These are phyloP conservation scores for Sarcophilus harrisii DNA, from an alignment of 2,797 vertebrate species.

Conservation along the genomic window DNA sequence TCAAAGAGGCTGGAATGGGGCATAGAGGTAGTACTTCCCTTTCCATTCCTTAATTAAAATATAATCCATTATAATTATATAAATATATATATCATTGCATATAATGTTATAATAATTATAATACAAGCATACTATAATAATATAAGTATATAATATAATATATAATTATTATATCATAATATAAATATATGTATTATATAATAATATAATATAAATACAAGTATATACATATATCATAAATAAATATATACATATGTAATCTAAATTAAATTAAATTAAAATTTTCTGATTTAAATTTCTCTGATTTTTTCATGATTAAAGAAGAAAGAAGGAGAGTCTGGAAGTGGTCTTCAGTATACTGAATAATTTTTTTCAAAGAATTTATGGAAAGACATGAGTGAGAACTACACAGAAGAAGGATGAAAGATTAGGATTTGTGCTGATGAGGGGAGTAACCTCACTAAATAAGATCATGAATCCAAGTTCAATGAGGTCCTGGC, in stretches of 20 bases:
- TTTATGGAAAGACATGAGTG: neutral
- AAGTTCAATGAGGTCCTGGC: neutral
- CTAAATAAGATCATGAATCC: neutral
- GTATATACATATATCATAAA: too few species aligned
- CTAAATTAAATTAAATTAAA: neutral
- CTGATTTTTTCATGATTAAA: neutral
- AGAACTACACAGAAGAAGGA: neutral
- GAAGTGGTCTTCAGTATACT: neutral
- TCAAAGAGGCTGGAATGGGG: neutral
- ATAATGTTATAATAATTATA: too few species aligned
- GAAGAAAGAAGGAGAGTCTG: neutral
- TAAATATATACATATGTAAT: too few species aligned
- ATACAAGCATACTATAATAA: too few species aligned
- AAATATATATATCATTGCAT: too few species aligned
- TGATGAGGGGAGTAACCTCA: neutral
- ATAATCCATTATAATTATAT: too few species aligned
- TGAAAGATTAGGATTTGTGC: neutral
- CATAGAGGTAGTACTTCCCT: neutral
- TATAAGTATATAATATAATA: too few species aligned
- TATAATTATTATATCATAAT: too few species aligned
- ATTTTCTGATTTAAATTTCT: neutral
- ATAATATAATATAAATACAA: too few species aligned
- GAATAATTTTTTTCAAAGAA: neutral
- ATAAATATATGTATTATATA: too few species aligned
- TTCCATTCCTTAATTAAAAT: neutral